A percentile compares a stretch with the other conserved stretches of the same genome.
These are phyloP conservation scores for Scomber japonicus DNA, from an alignment of 2,113 vertebrate species.

Conservation along the genomic window DNA sequence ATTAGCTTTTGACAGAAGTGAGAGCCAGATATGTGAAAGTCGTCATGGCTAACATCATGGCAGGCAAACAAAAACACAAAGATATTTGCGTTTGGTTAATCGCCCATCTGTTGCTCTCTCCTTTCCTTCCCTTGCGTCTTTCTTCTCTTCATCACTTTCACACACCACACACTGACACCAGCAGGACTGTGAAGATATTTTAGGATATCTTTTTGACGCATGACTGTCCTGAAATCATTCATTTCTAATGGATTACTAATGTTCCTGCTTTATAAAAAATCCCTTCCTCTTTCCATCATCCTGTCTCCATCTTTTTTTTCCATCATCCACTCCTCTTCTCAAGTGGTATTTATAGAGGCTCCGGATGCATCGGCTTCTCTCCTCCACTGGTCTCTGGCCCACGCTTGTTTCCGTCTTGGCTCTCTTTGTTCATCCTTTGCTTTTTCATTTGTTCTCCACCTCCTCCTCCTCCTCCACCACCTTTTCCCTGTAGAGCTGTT, in stretches of 20 bases:
- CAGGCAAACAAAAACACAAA: constrained; percentile 43
- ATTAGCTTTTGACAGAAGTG: constrained; percentile 43
- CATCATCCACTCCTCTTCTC: constrained; percentile 61
- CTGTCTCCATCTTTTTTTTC: constrained; percentile 61
- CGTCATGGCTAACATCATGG: constrained; percentile 8
- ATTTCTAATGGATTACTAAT: background rate
- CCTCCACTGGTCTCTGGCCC: constrained; percentile 61
- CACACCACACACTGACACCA: background rate
- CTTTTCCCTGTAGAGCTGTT: constrained; percentile 31
- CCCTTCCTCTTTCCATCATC: constrained; percentile 55
- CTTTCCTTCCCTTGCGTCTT: background rate
- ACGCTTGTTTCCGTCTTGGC: constrained; percentile 66
- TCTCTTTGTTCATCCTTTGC: constrained; percentile 62
- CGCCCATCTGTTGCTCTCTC: constrained; percentile 40
- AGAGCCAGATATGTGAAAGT: constrained; percentile 40
- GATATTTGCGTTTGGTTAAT: constrained; percentile 41
- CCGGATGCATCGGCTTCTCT: constrained; percentile 68
- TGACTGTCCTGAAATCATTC: background rate
- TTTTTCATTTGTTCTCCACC: constrained; percentile 46
- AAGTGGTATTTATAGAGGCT: constrained; percentile 78
- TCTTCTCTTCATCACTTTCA: background rate
- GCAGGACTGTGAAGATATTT: background rate
- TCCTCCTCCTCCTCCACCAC: constrained; percentile 26
- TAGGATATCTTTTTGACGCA: background rate
- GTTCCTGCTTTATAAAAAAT: background rate